Evolutionary conservation across 2,888 invertebrate genomes (phyloP).

Genomic region (Pammene aurita): DNA sequence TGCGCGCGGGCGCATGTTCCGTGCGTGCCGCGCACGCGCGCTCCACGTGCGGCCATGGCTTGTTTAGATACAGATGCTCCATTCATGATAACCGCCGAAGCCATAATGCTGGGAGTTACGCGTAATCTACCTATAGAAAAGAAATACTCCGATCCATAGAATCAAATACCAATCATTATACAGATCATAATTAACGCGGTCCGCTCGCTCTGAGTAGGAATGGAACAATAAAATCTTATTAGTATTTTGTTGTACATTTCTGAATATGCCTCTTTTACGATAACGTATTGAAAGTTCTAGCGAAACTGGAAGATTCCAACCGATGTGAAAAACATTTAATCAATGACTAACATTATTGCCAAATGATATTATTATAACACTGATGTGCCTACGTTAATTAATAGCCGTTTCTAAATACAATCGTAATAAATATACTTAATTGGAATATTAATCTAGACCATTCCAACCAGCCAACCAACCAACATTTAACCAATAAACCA

Average conservation of each 20-base stretch:
- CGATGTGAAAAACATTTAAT: background rate
- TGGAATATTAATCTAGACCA: too few relatives aligned
- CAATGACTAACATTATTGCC: background rate
- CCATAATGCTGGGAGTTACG: constrained; percentile 6
- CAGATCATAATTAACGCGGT: background rate
- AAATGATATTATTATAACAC: background rate
- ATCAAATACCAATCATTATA: background rate
- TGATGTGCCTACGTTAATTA: background rate
- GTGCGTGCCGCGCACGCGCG: constrained; percentile 64
- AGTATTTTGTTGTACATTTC: background rate
- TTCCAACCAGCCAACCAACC: too few relatives aligned
- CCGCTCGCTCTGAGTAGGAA: background rate
- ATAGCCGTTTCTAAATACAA: too few relatives aligned
- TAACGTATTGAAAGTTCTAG: constrained; percentile 8
- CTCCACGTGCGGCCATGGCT: constrained; percentile 33
- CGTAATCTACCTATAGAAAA: background rate
- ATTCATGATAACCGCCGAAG: constrained; percentile 26
- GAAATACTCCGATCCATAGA: background rate
- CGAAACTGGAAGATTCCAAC: constrained; percentile 6
- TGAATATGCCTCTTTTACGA: background rate
- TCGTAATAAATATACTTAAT: too few relatives aligned
- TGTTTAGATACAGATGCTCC: constrained; percentile 32
- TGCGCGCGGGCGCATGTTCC: constrained; percentile 53
- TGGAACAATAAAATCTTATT: background rate
- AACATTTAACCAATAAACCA: too few relatives aligned